Percentiles rank a stretch among this genome's conserved stretches.
Conservation (phyloP, 2,797 vertebrate species). For the Microctenopoma steveboyesi region DNA sequence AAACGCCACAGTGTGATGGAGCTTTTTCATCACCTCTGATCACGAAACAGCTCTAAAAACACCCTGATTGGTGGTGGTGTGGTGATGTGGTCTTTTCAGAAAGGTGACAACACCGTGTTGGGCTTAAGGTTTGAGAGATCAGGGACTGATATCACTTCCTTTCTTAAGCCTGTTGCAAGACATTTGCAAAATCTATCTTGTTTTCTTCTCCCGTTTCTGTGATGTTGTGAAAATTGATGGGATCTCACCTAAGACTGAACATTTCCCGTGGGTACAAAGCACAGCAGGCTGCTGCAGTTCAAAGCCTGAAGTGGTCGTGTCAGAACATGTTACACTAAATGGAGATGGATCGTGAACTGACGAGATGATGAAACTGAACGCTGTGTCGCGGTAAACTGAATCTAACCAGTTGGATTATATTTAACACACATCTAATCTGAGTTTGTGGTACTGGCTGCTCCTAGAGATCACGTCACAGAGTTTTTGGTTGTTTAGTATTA, state of each 20-base stretch:
- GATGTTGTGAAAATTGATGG: conserved; percentile 71
- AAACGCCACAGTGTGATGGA: conserved; percentile 1
- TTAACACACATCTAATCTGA: background rate
- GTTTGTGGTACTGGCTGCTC: background rate
- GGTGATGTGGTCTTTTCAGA: conserved; percentile 18
- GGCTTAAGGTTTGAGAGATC: conserved; percentile 9
- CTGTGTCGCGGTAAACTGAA: conserved; percentile 6
- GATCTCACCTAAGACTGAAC: conserved; percentile 71
- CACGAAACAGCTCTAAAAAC: background rate
- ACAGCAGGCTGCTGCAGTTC: conserved; percentile 40
- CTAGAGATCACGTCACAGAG: background rate
- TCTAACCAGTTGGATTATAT: conserved; percentile 12
- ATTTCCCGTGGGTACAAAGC: conserved; percentile 51
- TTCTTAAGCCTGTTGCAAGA: conserved; percentile 9
- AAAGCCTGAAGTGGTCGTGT: conserved; percentile 46
- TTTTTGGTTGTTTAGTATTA: too few relatives aligned
- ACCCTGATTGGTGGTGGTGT: conserved; percentile 19
- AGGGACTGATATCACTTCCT: conserved; percentile 8
- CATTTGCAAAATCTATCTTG: conserved; percentile 39
- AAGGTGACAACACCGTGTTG: conserved; percentile 22
- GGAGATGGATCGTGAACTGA: conserved; percentile 45
- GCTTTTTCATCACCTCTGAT: conserved; percentile 12
- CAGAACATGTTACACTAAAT: conserved; percentile 55
- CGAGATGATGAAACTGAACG: conserved; percentile 43
- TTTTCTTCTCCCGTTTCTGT: conserved; percentile 10